Evolutionary conservation across 2,797 vertebrate species (phyloP), one percentile per base, ranked within the genome.

Genomic region (Eidolon dupreanum): DNA sequence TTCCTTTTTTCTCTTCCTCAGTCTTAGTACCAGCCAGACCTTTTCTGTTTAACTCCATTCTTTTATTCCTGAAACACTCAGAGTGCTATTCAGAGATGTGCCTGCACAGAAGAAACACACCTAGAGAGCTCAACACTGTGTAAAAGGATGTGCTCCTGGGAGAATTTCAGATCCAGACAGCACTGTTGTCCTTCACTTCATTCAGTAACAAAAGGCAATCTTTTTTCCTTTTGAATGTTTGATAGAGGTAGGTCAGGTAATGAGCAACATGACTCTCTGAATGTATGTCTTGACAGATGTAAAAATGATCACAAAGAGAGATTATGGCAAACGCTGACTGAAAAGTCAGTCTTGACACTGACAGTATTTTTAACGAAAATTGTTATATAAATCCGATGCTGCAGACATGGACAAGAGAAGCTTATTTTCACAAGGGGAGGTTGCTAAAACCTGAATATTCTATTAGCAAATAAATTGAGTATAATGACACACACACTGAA

Each of bases 31-130:
- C 98, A 98, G 98, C 97, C 98, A 98, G 98, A 98, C 86, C 96
- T 96, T 97, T 97, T 98, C 98, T 98, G 98, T 97, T 98, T 97
- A 98, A 97, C 89, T 97, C 95, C 88, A 88, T 98, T 98, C 97
- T 98, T 98, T 98, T 98, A 98, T 98, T 97, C 97, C 98, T 97
- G 98, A 97, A 98, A 98, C 97, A 98, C 98, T 98, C 97, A 83
- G 97, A 98, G 98, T 98, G 98, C 98, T 98, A 98, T 98, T 99
- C 98, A 99, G 97, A 97, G 97, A 97, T 36, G 74, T 12, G 55
- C 97, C 96, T 97, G 96, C 97, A 97, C 96, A 95, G 98, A 95
- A 97, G 95, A 90, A 97, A 98, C 95, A 98, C 96, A 97, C 96
- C 97, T 81, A 95, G 82, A 97, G 97, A 97, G 97, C 98, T 98